These are phyloP conservation scores for Psittacula derbiana DNA, from an alignment of 2,797 vertebrate genomes.

Conservation along the genomic window DNA sequence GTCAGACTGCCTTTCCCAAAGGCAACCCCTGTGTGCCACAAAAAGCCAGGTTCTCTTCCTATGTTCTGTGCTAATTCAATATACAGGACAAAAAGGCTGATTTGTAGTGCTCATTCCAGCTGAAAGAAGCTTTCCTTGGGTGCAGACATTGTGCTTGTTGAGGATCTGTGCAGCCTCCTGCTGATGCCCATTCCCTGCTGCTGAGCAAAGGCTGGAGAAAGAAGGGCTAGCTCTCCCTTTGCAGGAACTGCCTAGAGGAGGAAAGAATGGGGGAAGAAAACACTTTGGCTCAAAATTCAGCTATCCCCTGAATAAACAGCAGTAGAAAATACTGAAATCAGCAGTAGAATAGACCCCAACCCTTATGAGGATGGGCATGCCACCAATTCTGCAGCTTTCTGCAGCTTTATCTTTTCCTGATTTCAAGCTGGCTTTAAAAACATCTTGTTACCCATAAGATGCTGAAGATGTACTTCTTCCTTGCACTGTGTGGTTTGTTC, in stretches of 20 bases:
- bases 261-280: neutral
- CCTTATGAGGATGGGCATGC: fast-evolving
- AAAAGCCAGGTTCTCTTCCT: neutral
- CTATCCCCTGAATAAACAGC: neutral
- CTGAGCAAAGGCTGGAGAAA: neutral
- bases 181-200: fast-evolving
- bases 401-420: neutral
- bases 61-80: neutral
- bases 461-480: neutral
- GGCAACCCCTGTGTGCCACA: fast-evolving
- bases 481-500: neutral
- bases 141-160: fast-evolving
- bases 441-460: neutral
- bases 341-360: neutral
- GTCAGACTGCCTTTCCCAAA: neutral
- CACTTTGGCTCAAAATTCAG: neutral
- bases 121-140: neutral
- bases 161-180: neutral
- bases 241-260: neutral
- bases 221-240: neutral
- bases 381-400: fast-evolving
- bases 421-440: neutral
- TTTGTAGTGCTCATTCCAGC: neutral
- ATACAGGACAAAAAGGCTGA: neutral
- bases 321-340: neutral